Conservation (phyloP, 2,113 vertebrate genomes). For the Phyllostomus hastatus region DNA sequence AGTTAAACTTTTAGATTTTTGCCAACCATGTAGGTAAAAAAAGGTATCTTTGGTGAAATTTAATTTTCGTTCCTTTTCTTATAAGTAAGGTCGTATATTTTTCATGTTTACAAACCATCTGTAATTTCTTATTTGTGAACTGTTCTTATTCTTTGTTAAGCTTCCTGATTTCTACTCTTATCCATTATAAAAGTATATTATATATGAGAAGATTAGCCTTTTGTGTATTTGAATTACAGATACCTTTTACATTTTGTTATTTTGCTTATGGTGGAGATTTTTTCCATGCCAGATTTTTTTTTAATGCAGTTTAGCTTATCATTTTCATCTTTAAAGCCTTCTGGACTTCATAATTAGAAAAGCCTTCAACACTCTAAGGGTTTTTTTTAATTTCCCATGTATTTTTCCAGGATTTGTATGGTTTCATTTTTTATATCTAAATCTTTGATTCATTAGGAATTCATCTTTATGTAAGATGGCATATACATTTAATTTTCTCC, state of each 20-base stretch:
- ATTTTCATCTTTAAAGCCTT: not conserved
- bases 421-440: slow-evolving; percentile 25
- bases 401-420: not conserved
- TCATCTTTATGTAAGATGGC: not conserved
- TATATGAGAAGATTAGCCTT: not conserved
- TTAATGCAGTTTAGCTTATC: not conserved
- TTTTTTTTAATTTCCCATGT: not conserved
- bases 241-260: slow-evolving; percentile 3
- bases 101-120: not conserved
- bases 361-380: not conserved
- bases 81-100: not conserved
- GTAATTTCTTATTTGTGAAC: slow-evolving; percentile 2
- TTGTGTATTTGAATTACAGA: not conserved
- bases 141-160: not conserved
- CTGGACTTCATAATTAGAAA: slow-evolving; percentile 5
- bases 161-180: slow-evolving; percentile 14
- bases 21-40: not conserved
- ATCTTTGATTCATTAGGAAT: slow-evolving; percentile 24
- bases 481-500: not conserved
- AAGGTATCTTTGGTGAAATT: not conserved
- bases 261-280: slow-evolving; percentile 17
- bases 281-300: not conserved
- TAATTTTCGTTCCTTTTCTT: not conserved
- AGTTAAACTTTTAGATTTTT: not conserved
- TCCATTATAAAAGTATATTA: not conserved